Percentiles rank a stretch among this genome's conserved stretches.
Conservation (phyloP, 2,888 invertebrate species). For the Idaea straminata region DNA sequence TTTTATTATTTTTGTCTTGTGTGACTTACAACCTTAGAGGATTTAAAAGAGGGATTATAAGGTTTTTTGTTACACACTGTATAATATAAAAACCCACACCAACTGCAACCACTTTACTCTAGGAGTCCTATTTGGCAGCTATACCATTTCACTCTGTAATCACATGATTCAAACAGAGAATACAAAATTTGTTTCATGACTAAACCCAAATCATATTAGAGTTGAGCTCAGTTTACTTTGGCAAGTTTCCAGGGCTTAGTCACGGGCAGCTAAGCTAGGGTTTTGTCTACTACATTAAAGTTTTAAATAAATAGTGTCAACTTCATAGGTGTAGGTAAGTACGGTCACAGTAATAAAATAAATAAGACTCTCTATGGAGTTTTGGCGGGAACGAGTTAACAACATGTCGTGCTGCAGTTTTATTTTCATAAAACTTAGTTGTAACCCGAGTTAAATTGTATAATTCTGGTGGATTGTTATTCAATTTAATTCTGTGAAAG, state of each 20-base stretch:
- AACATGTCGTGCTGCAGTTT: too few species aligned
- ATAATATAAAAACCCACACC: constrained; percentile 3
- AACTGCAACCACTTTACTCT: constrained; percentile 9
- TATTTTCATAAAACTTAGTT: too few species aligned
- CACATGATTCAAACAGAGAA: constrained; percentile 35
- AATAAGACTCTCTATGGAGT: not conserved
- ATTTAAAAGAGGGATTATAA: too few species aligned
- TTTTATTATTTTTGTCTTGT: too few species aligned
- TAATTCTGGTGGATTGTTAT: too few species aligned
- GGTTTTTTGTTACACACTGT: too few species aligned
- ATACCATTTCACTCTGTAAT: constrained; percentile 38
- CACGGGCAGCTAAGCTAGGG: constrained; percentile 40
- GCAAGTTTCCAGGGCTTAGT: constrained; percentile 57
- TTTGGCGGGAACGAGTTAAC: too few species aligned
- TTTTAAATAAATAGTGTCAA: constrained; percentile 33
- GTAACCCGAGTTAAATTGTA: too few species aligned
- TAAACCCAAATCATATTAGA: constrained; percentile 68
- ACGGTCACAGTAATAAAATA: not conserved
- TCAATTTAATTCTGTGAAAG: too few species aligned
- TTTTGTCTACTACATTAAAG: constrained; percentile 34
- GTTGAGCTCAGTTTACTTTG: constrained; percentile 63
- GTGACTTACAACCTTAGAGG: too few species aligned
- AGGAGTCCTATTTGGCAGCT: constrained; percentile 19
- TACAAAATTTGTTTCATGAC: constrained; percentile 60
- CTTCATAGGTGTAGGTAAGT: constrained; percentile 11